Conservation (phyloP, 2,113 vertebrate genomes). For the Erythrocercus mccallii region DNA sequence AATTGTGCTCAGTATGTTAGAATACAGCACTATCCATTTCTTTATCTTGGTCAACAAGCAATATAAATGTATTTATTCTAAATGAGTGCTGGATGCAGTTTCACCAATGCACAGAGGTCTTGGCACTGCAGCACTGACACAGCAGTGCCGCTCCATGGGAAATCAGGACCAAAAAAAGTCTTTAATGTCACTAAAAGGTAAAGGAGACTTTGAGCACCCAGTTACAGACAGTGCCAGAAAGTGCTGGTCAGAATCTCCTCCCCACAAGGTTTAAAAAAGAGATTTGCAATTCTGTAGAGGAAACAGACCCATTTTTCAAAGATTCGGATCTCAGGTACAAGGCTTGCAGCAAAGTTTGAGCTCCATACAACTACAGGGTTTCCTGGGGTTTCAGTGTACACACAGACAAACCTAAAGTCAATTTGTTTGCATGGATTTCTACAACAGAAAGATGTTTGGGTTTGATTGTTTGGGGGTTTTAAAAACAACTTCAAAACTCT, state of each 20-base stretch:
- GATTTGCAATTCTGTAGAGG: neutral
- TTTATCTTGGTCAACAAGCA: neutral
- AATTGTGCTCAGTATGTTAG: neutral
- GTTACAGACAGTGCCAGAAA: neutral
- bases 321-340: neutral
- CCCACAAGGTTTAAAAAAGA: neutral
- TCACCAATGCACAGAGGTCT: neutral
- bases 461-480: neutral
- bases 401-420: neutral
- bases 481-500: neutral
- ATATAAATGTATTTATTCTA: neutral
- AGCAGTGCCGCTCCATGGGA: neutral
- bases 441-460: neutral
- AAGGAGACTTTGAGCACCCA: neutral
- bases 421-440: neutral
- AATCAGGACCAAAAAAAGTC: neutral
- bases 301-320: neutral
- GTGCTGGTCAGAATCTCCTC: neutral
- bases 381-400: neutral
- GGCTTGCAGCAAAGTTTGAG: neutral
- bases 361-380: accelerated
- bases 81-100: neutral
- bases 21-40: neutral
- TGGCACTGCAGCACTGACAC: neutral
- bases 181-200: neutral